phyloP scores from a whole-genome alignment of 1,140 invertebrate species.

The Pseudobourletiella spinata region DNA sequence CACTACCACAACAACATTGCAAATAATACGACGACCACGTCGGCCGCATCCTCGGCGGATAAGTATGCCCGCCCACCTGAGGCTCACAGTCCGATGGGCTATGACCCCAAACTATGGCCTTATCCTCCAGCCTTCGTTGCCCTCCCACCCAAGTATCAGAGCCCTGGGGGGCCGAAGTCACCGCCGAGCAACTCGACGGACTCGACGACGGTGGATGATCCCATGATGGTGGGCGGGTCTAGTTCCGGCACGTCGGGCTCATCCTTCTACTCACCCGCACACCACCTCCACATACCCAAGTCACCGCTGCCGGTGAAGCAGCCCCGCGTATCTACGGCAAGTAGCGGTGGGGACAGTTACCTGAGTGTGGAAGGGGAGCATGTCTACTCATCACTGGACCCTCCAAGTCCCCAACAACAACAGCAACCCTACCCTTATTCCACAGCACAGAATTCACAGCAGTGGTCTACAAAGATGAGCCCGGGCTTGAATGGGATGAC shows the following conservation, averaged over 20 bases:
- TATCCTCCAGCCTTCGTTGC: constrained; percentile 25
- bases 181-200: constrained; percentile 26
- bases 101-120: constrained; percentile 22
- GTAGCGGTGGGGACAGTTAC: constrained; percentile 26
- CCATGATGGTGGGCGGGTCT: background rate
- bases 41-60: constrained; percentile 20
- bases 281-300: background rate
- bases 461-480: background rate
- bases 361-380: constrained; percentile 33
- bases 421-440: background rate
- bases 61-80: constrained; percentile 8
- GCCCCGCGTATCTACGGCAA: background rate
- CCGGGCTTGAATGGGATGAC: background rate
- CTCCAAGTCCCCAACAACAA: constrained; percentile 28
- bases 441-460: background rate
- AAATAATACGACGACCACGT: constrained; percentile 30
- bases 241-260: background rate
- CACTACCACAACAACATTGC: constrained; percentile 34
- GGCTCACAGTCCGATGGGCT: background rate
- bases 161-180: background rate
- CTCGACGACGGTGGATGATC: background rate
- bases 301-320: constrained; percentile 28
- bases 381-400: constrained; percentile 34
- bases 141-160: constrained; percentile 18
- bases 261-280: background rate